phyloP scores from a whole-genome alignment of 2,888 invertebrate genomes.

The Arctia plantaginis region DNA sequence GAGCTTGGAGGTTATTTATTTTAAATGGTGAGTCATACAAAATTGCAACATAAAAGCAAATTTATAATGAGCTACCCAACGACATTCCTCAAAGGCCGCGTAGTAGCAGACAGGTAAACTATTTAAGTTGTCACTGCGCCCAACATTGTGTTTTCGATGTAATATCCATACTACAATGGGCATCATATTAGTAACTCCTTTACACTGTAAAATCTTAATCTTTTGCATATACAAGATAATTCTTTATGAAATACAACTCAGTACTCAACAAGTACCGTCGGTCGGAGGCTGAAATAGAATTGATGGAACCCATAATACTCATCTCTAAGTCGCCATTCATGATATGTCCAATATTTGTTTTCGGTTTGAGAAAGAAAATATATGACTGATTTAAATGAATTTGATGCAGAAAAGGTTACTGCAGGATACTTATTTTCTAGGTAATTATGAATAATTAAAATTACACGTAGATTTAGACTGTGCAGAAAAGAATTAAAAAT shows the following conservation, averaged over 20 bases:
- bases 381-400: neutral
- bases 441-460: neutral
- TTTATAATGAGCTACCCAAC: slow-evolving; percentile 77
- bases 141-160: slow-evolving; percentile 41
- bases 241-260: neutral
- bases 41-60: slow-evolving; percentile 76
- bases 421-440: neutral
- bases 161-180: slow-evolving; percentile 15
- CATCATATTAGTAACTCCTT: slow-evolving; percentile 2
- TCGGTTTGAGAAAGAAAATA: neutral
- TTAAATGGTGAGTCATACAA: slow-evolving; percentile 71
- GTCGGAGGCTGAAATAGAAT: neutral
- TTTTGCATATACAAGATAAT: neutral
- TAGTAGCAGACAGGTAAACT: slow-evolving; percentile 66
- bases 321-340: too few relatives aligned
- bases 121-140: slow-evolving; percentile 55
- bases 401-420: neutral
- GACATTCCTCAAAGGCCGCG: slow-evolving; percentile 74
- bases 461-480: too few relatives aligned
- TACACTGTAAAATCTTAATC: too few relatives aligned
- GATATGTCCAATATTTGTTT: too few relatives aligned
- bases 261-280: neutral
- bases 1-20: slow-evolving; percentile 56
- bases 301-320: neutral
- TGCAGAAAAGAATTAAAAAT: neutral